Conservation (phyloP, 2,888 invertebrate species). For the Autographa pulchrina region DNA sequence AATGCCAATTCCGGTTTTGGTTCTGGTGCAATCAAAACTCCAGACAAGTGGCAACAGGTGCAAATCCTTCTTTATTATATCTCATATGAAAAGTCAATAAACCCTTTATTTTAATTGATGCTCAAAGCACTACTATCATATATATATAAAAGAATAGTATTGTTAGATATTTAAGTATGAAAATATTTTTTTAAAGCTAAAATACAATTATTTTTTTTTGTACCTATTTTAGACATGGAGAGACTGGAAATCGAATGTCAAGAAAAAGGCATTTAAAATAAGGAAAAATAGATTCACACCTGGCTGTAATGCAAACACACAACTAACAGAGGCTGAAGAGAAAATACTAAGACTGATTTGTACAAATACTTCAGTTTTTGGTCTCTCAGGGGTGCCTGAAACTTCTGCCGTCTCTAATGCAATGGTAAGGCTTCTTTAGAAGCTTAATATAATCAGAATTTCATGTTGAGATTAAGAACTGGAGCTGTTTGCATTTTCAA, state of each 20-base stretch:
- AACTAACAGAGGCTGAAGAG: conserved; percentile 76
- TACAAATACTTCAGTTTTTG: conserved; percentile 75
- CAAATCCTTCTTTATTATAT: not conserved
- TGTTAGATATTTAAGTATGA: no score
- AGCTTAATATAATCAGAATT: not conserved
- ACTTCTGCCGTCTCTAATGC: conserved; percentile 66
- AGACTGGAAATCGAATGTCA: conserved; percentile 81
- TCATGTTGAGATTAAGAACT: no score
- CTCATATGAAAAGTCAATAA: no score
- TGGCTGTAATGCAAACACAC: conserved; percentile 69
- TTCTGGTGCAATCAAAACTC: conserved; percentile 78
- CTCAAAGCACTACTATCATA: no score
- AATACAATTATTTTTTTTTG: no score
- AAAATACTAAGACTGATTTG: conserved; percentile 76
- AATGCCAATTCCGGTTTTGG: conserved; percentile 78
- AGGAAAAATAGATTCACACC: conserved; percentile 76
- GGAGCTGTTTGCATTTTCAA: no score
- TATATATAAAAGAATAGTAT: no score
- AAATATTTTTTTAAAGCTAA: no score
- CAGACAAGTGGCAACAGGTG: conserved; percentile 82
- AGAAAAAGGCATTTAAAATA: conserved; percentile 79
- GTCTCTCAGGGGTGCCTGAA: conserved; percentile 75
- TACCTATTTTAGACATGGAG: conserved; percentile 73
- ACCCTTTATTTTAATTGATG: no score
- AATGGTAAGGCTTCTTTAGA: conserved; percentile 57